These are phyloP conservation scores for Girardinichthys multiradiatus DNA, from an alignment of 2,113 vertebrate genomes.

Conservation along the genomic window DNA sequence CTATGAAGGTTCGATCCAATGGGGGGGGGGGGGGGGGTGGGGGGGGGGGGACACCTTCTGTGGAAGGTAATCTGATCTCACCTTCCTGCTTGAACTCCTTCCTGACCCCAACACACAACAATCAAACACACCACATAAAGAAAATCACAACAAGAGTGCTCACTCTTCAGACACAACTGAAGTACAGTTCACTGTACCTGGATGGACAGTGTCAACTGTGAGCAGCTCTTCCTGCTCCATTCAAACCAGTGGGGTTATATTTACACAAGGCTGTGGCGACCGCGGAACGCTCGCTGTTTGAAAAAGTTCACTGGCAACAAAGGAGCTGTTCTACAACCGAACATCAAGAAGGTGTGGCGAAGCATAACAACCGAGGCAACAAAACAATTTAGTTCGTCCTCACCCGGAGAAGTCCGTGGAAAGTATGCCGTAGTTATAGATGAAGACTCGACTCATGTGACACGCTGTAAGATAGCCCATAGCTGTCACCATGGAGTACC, in stretches of 20 bases:
- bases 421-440: constrained; percentile 82
- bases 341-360: constrained; percentile 18
- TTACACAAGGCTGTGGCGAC: constrained; percentile 40
- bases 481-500: constrained; percentile 77
- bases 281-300: constrained; percentile 3
- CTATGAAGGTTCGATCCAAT: no score
- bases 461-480: constrained; percentile 81
- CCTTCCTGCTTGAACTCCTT: not conserved
- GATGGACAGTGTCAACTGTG: constrained; percentile 5
- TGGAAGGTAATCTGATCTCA: not conserved
- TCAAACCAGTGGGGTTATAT: constrained; percentile 50
- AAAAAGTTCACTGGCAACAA: constrained; percentile 39
- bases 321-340: not conserved
- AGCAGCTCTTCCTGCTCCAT: constrained; percentile 10
- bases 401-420: constrained; percentile 86
- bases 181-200: constrained; percentile 1
- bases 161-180: constrained; percentile 6
- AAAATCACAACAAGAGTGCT: not conserved
- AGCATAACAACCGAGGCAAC: not conserved
- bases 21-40: no score
- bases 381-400: constrained; percentile 29
- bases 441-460: constrained; percentile 79
- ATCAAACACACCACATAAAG: no score
- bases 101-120: no score
- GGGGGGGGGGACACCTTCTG: no score